Evolutionary conservation across 1,140 invertebrate species (phyloP), one percentile per base, ranked within the genome.

Genomic region (Chrysomallon squamiferum): DNA sequence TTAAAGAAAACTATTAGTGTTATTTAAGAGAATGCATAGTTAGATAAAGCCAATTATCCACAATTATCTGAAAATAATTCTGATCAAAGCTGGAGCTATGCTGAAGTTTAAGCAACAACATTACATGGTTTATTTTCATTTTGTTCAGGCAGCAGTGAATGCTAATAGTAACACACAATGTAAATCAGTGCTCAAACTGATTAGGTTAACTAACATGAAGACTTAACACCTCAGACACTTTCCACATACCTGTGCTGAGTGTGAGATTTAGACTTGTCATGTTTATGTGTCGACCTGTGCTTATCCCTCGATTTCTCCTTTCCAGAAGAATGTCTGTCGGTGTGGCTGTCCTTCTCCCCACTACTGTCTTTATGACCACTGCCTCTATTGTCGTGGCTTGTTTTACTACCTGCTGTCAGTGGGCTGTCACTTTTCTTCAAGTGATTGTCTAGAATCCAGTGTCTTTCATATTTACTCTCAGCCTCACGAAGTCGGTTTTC

Each of bases 201-300:
- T n/a, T n/a, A n/a, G n/a, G n/a, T n/a, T n/a, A n/a, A n/a, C n/a
- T n/a, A n/a, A n/a, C n/a, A n/a, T n/a, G n/a, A n/a, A n/a, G n/a
- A n/a, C n/a, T n/a, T n/a, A n/a, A n/a, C n/a, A n/a, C n/a, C n/a
- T n/a, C n/a, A n/a, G n/a, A n/a, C n/a, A n/a, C n/a, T n/a, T n/a
- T n/a, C n/a, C n/a, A 54, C 50, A 20, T 30, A 54, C 50, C 25
- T 54, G 20, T 62, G 41, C 35, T 38, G 7, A 1, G 59, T 13
- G 43, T 62, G 59, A 22, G 45, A 27, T 32, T 62, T 62, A n/a
- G 41, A 45, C 43, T 62, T 62, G 25, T 62, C 59, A 18, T 62
- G 41, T 29, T 27, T 27, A 29, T 30, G 38, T 13, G 41, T 27
- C 45, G 29, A 49, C 25, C 25, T 13, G 38, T 62, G 41, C 9